A percentile compares a stretch with the other conserved stretches of the same genome.
Evolutionary conservation across 2,113 vertebrate genomes (phyloP).

Genomic region (Protomyctophum bolini): DNA sequence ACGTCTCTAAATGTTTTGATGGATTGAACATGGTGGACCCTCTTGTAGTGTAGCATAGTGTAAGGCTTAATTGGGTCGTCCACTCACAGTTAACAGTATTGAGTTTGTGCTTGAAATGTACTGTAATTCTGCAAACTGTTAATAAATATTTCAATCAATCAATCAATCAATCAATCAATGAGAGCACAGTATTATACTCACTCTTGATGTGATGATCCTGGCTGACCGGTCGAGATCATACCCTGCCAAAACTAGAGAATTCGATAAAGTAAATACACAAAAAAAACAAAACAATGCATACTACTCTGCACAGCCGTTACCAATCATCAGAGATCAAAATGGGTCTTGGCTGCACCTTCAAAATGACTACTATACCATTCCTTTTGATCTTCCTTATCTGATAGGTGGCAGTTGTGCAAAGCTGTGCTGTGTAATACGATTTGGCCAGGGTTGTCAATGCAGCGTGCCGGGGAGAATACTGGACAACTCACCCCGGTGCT

Average conservation of each 20-base stretch:
- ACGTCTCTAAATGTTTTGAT: too few species aligned
- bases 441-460: slow-evolving; percentile 51
- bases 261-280: slow-evolving; percentile 63
- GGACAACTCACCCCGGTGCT: too few species aligned
- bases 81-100: too few species aligned
- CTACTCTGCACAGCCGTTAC: slow-evolving; percentile 56
- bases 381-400: slow-evolving; percentile 75
- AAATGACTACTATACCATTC: slow-evolving; percentile 40
- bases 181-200: slow-evolving; percentile 76
- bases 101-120: too few species aligned
- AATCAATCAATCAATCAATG: too few species aligned
- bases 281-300: slow-evolving; percentile 44
- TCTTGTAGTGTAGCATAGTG: too few species aligned
- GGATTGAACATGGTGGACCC: too few species aligned
- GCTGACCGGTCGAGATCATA: slow-evolving; percentile 95
- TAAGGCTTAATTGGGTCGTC: too few species aligned
- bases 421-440: slow-evolving; percentile 75
- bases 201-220: slow-evolving; percentile 96
- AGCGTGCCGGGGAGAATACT: too few species aligned
- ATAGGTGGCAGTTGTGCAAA: slow-evolving; percentile 67
- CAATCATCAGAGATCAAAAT: slow-evolving; percentile 52
- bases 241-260: slow-evolving; percentile 94
- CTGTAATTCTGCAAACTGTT: too few species aligned
- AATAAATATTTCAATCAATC: too few species aligned
- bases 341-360: slow-evolving; percentile 48